These are phyloP conservation scores for Bursaphelenchus okinawaensis DNA, from an alignment of 2,888 invertebrate species.

Conservation along the genomic window DNA sequence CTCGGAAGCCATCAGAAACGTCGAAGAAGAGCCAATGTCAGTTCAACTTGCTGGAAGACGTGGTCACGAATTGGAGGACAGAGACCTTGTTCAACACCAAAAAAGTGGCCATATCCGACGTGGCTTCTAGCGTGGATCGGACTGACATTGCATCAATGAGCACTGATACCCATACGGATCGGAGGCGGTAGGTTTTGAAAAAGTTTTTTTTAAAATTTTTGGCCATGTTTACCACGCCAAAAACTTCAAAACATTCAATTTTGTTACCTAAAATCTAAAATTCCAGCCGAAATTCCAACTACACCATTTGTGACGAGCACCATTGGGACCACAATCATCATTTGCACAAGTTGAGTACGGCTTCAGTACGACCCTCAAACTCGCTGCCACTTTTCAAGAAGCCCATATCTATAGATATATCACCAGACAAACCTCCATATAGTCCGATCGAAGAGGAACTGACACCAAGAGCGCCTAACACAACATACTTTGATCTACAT, in stretches of 20 bases:
- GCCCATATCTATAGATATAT: background rate
- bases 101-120: background rate
- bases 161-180: background rate
- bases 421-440: background rate
- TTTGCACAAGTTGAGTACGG: background rate
- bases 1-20: background rate
- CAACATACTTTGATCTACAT: background rate
- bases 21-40: background rate
- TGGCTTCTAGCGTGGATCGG: conserved; percentile 4
- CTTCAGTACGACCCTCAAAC: background rate
- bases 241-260: no score
- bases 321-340: background rate
- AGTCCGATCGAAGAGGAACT: background rate
- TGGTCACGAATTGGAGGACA: conserved; percentile 20
- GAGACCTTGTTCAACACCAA: conserved; percentile 16
- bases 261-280: no score
- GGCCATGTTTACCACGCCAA: no score
- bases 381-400: background rate
- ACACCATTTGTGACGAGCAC: background rate
- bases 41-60: conserved; percentile 20
- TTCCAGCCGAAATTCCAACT: background rate
- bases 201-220: background rate
- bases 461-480: background rate
- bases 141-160: conserved; percentile 5
- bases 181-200: background rate